Conservation (phyloP, 2,888 invertebrate genomes). For the Temnothorax rugatulus region DNA sequence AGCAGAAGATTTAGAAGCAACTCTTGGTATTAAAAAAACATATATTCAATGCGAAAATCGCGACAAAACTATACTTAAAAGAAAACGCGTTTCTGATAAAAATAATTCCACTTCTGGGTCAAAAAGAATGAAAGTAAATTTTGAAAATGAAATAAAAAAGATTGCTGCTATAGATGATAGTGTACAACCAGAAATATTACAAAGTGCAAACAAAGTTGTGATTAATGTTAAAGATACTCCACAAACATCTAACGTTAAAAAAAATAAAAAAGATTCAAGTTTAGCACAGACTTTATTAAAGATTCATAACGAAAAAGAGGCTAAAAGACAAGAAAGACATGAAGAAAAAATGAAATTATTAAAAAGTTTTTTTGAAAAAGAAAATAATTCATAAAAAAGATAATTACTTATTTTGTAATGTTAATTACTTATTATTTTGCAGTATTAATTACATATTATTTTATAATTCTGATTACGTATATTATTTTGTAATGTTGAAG, state of each 20-base stretch:
- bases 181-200: slow-evolving; percentile 11
- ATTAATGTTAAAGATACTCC: slow-evolving; percentile 5
- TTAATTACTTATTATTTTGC: too few relatives aligned
- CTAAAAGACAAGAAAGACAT: not conserved
- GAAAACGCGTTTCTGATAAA: too few relatives aligned
- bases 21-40: too few relatives aligned
- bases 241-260: not conserved
- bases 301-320: slow-evolving; percentile 16
- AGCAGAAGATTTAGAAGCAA: too few relatives aligned
- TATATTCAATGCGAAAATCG: too few relatives aligned
- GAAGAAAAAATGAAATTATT: slow-evolving; percentile 18
- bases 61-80: too few relatives aligned
- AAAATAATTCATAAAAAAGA: not conserved
- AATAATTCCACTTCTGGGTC: too few relatives aligned
- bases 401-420: too few relatives aligned
- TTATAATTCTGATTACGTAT: too few relatives aligned
- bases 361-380: not conserved
- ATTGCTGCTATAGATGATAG: slow-evolving; percentile 6
- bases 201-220: slow-evolving; percentile 4
- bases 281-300: not conserved
- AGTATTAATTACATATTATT: too few relatives aligned
- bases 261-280: not conserved
- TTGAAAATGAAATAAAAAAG: not conserved
- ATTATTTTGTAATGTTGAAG: too few relatives aligned
- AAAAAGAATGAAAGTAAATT: too few relatives aligned